These are phyloP conservation scores for Trididemnum nubilum DNA, from an alignment of 23 tunicate species.

Conservation along the genomic window DNA sequence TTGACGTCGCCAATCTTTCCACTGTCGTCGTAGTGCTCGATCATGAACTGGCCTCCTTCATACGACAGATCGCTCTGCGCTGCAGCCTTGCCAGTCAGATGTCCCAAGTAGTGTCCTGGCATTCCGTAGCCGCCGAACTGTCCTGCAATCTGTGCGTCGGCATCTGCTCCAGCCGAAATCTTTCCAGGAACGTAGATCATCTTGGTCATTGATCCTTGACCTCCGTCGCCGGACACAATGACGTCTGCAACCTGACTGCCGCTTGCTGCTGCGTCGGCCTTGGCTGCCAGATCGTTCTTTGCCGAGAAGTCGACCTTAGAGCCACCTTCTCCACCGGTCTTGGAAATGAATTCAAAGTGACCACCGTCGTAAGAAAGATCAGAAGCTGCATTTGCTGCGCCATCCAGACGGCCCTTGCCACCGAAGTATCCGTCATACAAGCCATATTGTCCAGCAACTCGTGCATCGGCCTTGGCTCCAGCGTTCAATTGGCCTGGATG, in stretches of 20 bases:
- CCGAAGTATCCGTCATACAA: neutral
- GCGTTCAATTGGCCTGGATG: constrained; percentile 12
- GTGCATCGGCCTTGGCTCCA: neutral
- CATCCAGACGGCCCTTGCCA: constrained; percentile 11
- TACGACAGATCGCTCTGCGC: constrained; percentile 14
- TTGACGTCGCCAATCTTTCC: neutral
- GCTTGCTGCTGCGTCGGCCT: constrained; percentile 14
- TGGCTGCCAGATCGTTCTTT: constrained; percentile 6
- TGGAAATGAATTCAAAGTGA: constrained; percentile 17
- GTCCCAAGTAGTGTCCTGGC: neutral
- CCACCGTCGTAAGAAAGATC: neutral
- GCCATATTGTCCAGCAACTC: constrained; percentile 5
- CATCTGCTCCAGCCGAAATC: constrained; percentile 1
- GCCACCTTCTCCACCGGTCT: constrained; percentile 14
- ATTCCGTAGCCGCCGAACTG: constrained; percentile 10
- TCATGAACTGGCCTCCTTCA: neutral
- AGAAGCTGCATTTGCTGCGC: neutral
- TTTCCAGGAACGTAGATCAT: constrained; percentile 14
- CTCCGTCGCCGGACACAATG: neutral
- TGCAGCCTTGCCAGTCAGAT: neutral
- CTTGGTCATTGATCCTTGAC: neutral
- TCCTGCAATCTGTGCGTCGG: constrained; percentile 3
- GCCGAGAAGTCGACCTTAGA: neutral
- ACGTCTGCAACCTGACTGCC: constrained; percentile 22
- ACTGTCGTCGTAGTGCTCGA: constrained; percentile 10